Evolutionary conservation across 2,113 vertebrate species (phyloP), one percentile per base, ranked within the genome.

Genomic region (Patagioenas fasciata): DNA sequence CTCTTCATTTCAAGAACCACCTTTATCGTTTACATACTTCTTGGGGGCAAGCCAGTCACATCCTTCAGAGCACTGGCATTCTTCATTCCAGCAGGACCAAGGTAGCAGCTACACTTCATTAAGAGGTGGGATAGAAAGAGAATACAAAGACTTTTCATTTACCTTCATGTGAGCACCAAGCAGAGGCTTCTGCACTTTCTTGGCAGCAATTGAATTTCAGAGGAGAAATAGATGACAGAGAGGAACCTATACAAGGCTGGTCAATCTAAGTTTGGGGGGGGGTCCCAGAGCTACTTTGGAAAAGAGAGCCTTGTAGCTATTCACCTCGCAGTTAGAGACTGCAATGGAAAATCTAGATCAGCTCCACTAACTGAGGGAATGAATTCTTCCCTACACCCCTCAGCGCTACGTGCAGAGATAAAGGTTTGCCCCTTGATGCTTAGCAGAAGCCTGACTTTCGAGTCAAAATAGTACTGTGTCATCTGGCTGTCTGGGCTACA

Each of bases 351-450:
- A 82, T 51, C 50, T 31, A 65, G 61, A 96, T 75, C 58, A 87
- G 80, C 57, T 86, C 44, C 34, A 24, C 50, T 47, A 31, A 87
- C 15, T 1, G 57, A 92, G 65, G 66, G 70, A 86, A 61, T 65
- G 11, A 92, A 95, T 89, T 87, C 80, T 82, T 82, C 80, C 40
- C 87, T 66, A 61, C n/a, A 32, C 13, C 65, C 81, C 77, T 84
- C 77, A 94, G 92, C 69, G 74, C 57, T 94, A 89, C 1, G 8
- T 81, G 92, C 90, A 91, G 77, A 96, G 95, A 95, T 93, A 96
- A 96, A 96, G 80, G 36, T 92, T 94, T 95, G 72, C 77, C 93
- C 88, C 93, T 92, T 96, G 95, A 96, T 87, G 77, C 91, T 95
- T 91, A 89, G 95, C 95, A 96, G 96, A 91, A 96, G 91, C 77